Evolutionary conservation across 2,113 vertebrate genomes (phyloP), one percentile per base, ranked within the genome.

Genomic region (Pristiophorus japonicus): DNA sequence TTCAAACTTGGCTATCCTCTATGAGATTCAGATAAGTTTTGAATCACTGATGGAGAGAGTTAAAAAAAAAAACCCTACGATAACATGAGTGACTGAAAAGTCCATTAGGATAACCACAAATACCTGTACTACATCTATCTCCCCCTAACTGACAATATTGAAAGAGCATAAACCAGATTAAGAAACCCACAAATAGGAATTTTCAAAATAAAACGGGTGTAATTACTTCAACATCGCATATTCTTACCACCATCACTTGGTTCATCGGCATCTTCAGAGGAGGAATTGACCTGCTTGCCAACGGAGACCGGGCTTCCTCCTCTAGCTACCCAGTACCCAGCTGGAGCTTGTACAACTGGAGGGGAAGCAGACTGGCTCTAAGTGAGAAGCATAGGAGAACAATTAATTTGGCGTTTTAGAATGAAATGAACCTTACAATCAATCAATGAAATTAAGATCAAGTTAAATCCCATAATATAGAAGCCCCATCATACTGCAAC

Each of bases 301-400:
- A 96, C 90, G 47, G 97, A 95, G 94, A 97, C 95, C 22, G 97
- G 95, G 84, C 94, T 97, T 45, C 90, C 97, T 94, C 96, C 97
- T 45, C 97, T 97, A 95, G 96, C 45, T 59, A 98, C 96, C 97
- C 97, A 98, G 96, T 97, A 98, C 67, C 97, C 95, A 10, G 97
- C 95, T 95, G 97, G 78, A 92, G 96, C 95, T 62, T 97, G 97
- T 88, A 97, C 97, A 96, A 98, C 78, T 0, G 97, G 42, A 96
- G 96, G 51, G 34, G 97, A 87, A n/a, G 96, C 96, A 7, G 96
- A 95, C 81, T 97, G 98, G 96, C 95, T 97, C 98, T 98, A 96
- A 96, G 45, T 81, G 96, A 95, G 95, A 96, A 96, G 42, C 24
- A 63, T 66, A 47, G 18, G 24, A 18, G 16, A 16, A n/a, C 12